phyloP scores from a whole-genome alignment of 2,797 vertebrate genomes.

The Morelia viridis region DNA sequence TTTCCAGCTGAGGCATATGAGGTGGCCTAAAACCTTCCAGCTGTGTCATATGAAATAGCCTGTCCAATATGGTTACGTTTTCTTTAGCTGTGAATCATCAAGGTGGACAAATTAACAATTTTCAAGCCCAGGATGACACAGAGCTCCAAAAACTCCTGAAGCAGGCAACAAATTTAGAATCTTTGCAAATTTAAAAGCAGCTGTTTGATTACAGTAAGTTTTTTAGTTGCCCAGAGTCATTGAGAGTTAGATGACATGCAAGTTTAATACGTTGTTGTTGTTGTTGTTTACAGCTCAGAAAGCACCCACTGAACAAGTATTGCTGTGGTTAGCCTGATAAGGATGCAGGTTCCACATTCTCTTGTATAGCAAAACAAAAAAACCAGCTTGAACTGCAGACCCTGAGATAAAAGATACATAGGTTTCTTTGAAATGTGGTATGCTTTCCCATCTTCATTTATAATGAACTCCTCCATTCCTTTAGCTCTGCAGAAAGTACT shows the following conservation, averaged over 20 bases:
- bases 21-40: not conserved
- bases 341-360: not conserved
- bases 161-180: not conserved
- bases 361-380: not conserved
- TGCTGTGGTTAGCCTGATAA: not conserved
- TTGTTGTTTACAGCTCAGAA: not conserved
- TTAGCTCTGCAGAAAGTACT: not conserved
- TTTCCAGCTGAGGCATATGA: not conserved
- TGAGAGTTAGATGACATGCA: not conserved
- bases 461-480: not conserved
- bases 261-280: not conserved
- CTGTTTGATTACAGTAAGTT: not conserved
- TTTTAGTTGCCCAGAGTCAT: not conserved
- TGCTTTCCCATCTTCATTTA: not conserved
- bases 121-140: not conserved
- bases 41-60: not conserved
- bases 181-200: not conserved
- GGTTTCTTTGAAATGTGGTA: not conserved
- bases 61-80: not conserved
- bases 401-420: not conserved
- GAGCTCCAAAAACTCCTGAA: not conserved
- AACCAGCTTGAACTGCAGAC: not conserved
- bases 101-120: not conserved
- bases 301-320: not conserved
- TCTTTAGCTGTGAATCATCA: not conserved